Conservation (phyloP, 2,113 vertebrate species). For the Vidua chalybeata region DNA sequence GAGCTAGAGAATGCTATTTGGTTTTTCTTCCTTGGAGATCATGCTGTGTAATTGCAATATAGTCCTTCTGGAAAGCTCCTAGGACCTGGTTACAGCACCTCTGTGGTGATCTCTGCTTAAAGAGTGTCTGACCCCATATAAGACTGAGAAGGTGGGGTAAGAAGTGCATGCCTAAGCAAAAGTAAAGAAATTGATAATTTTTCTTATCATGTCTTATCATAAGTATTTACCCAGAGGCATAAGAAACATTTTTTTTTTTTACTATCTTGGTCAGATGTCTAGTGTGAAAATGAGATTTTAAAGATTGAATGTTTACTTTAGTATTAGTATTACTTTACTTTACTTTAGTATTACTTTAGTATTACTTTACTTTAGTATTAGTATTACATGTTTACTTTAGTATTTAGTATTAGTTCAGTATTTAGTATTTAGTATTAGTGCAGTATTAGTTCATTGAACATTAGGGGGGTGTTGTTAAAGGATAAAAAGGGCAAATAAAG, state of each 20-base stretch:
- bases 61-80: not conserved
- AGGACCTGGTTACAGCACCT: not conserved
- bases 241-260: not conserved
- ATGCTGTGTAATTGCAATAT: not conserved
- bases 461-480: not conserved
- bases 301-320: not conserved
- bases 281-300: not conserved
- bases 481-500: not conserved
- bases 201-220: not conserved
- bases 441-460: not conserved
- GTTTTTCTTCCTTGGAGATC: not conserved
- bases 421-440: too few relatives aligned
- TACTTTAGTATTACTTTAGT: too few relatives aligned
- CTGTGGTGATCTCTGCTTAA: not conserved
- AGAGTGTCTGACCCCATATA: not conserved
- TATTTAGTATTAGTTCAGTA: too few relatives aligned
- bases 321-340: too few relatives aligned
- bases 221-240: not conserved
- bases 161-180: not conserved
- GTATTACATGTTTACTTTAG: too few relatives aligned
- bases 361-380: too few relatives aligned
- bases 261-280: not conserved
- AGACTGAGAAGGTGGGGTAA: not conserved
- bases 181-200: not conserved
- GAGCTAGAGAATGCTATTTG: not conserved